These are phyloP conservation scores for Gerris lacustris DNA, from an alignment of 2,888 invertebrate genomes.

Conservation along the genomic window DNA sequence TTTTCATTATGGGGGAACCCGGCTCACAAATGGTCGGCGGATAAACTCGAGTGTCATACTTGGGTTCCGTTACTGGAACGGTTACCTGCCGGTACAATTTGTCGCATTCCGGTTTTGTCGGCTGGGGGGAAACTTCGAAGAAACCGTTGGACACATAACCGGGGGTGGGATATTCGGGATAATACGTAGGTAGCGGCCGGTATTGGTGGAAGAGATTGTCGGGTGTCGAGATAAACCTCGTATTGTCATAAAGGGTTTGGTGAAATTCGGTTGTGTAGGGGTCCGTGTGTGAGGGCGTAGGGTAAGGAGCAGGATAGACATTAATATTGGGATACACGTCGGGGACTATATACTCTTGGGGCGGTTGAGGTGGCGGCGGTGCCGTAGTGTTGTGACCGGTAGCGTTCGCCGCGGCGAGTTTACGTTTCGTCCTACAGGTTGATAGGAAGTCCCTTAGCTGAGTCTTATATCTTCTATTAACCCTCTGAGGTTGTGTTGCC, in stretches of 20 bases:
- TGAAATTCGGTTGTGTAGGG: conserved; percentile 53
- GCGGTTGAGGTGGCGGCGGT: conserved; percentile 38
- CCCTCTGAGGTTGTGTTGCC: conserved; percentile 56
- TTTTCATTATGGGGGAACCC: conserved; percentile 33
- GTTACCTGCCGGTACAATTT: conserved; percentile 46
- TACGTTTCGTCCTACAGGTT: conserved; percentile 74
- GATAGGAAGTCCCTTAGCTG: conserved; percentile 85
- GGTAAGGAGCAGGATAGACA: conserved; percentile 66
- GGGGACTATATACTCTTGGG: conserved; percentile 50
- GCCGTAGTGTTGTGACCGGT: conserved; percentile 39
- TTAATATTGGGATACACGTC: conserved; percentile 54
- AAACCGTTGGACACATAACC: conserved; percentile 70
- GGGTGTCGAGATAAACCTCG: conserved; percentile 59
- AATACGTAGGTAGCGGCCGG: conserved; percentile 71
- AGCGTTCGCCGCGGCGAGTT: conserved; percentile 40
- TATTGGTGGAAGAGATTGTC: conserved; percentile 85
- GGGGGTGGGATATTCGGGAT: conserved; percentile 50
- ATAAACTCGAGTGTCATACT: conserved; percentile 34
- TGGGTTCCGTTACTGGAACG: conserved; percentile 43
- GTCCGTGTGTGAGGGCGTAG: conserved; percentile 48
- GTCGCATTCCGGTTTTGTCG: conserved; percentile 39
- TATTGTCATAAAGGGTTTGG: conserved; percentile 49
- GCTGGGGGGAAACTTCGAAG: conserved; percentile 56
- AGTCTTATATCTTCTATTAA: conserved; percentile 83
- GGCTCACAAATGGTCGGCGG: conserved; percentile 26